These are phyloP conservation scores for Mercenaria mercenaria DNA, from an alignment of 1,140 invertebrate genomes.

Conservation along the genomic window DNA sequence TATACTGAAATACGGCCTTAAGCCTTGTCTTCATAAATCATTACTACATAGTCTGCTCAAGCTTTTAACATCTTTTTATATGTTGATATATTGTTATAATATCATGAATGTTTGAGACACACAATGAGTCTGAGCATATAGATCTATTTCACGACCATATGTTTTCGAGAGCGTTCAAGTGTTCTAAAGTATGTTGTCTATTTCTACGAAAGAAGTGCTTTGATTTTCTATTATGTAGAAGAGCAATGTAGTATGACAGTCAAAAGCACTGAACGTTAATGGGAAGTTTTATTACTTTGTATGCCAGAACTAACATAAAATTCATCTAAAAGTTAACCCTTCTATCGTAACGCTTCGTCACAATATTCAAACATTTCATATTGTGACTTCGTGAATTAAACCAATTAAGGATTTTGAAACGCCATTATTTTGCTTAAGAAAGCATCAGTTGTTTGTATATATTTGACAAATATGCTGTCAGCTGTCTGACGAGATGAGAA, in stretches of 20 bases:
- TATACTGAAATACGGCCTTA: neutral
- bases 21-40: neutral
- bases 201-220: neutral
- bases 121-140: neutral
- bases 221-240: neutral
- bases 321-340: neutral
- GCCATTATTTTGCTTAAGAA: too few species aligned
- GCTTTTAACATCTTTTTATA: neutral
- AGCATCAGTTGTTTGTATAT: too few species aligned
- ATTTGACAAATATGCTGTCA: too few species aligned
- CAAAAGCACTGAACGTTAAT: neutral
- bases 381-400: too few species aligned
- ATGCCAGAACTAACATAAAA: neutral
- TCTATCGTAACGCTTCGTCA: too few species aligned
- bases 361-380: too few species aligned
- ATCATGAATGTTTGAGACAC: neutral
- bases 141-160: constrained; percentile 41
- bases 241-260: neutral
- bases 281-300: neutral
- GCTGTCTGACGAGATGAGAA: too few species aligned
- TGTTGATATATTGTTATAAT: neutral
- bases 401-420: too few species aligned
- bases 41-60: neutral
- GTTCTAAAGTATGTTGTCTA: constrained; percentile 14
- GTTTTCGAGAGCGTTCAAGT: constrained; percentile 21